These are phyloP conservation scores for Spermophilus dauricus DNA, from an alignment of 2,113 vertebrate genomes.

Conservation along the genomic window DNA sequence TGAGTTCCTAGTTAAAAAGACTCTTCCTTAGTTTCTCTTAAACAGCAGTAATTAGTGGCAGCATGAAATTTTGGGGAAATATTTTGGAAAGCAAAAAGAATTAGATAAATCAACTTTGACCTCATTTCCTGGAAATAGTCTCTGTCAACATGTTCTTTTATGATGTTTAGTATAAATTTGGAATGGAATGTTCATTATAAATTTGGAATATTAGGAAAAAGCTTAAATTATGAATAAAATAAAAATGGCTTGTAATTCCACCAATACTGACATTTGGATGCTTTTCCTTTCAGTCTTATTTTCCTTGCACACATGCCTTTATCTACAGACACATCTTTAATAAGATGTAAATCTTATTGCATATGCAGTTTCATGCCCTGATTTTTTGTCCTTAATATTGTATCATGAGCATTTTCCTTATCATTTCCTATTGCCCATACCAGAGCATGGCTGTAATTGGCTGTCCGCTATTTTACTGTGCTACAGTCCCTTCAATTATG, in stretches of 20 bases:
- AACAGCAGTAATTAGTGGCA: constrained; percentile 23
- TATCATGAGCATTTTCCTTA: constrained; percentile 12
- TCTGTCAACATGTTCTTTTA: constrained; percentile 20
- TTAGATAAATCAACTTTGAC: constrained; percentile 35
- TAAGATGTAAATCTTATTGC: background rate
- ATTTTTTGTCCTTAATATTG: constrained; percentile 30
- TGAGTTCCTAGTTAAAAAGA: constrained; percentile 44
- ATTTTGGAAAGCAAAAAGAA: constrained; percentile 64
- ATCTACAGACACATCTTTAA: background rate
- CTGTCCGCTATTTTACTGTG: background rate
- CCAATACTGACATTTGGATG: background rate
- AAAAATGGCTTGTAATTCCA: constrained; percentile 28
- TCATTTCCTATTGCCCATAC: constrained; percentile 35
- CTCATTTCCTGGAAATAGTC: constrained; percentile 28
- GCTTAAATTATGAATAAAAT: constrained; percentile 16
- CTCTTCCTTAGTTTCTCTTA: constrained; percentile 53
- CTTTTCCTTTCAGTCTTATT: constrained; percentile 38
- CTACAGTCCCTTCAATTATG: constrained; percentile 21
- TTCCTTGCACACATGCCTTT: background rate
- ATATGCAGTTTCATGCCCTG: background rate
- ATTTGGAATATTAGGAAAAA: constrained; percentile 24
- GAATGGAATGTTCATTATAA: constrained; percentile 1
- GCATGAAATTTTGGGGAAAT: constrained; percentile 39
- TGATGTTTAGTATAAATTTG: background rate
- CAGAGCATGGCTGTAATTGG: constrained; percentile 29